phyloP scores from a whole-genome alignment of 1,140 invertebrate species.

The Reticulitermes speratus region DNA sequence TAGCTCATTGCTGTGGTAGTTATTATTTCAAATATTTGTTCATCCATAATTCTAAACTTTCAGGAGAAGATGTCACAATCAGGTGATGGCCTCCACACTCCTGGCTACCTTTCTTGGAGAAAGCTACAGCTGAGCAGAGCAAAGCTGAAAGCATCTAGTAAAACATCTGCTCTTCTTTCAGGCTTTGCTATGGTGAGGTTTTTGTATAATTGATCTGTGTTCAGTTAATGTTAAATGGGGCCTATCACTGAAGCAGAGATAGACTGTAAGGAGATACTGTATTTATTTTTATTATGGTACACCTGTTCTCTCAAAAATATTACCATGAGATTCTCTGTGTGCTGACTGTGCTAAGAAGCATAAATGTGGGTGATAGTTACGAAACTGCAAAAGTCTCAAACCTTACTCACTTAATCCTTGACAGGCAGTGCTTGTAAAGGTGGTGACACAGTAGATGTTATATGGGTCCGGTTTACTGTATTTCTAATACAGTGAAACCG shows the following conservation, averaged over 20 bases:
- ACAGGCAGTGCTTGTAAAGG: no score
- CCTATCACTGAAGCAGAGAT: not conserved
- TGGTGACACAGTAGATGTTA: no score
- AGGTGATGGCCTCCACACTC: constrained; percentile 76
- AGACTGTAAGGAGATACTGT: not conserved
- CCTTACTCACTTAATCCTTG: no score
- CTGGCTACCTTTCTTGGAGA: constrained; percentile 83
- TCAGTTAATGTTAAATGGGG: not conserved
- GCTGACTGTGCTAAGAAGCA: no score
- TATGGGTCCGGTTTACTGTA: no score
- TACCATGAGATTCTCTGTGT: no score
- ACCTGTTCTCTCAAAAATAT: not conserved
- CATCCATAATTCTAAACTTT: not conserved
- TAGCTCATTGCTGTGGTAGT: not conserved
- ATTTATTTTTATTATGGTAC: not conserved
- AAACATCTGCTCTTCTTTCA: constrained; percentile 93
- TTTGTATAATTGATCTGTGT: not conserved
- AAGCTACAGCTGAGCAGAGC: constrained; percentile 89
- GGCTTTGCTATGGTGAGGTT: constrained; percentile 92
- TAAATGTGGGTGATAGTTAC: no score
- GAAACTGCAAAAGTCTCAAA: no score
- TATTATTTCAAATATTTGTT: not conserved
- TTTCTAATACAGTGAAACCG: no score
- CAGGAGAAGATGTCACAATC: constrained; percentile 59
- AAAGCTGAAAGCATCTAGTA: constrained; percentile 94